Conservation (phyloP, 1,140 invertebrate genomes). For the Meloidogyne hapla region DNA sequence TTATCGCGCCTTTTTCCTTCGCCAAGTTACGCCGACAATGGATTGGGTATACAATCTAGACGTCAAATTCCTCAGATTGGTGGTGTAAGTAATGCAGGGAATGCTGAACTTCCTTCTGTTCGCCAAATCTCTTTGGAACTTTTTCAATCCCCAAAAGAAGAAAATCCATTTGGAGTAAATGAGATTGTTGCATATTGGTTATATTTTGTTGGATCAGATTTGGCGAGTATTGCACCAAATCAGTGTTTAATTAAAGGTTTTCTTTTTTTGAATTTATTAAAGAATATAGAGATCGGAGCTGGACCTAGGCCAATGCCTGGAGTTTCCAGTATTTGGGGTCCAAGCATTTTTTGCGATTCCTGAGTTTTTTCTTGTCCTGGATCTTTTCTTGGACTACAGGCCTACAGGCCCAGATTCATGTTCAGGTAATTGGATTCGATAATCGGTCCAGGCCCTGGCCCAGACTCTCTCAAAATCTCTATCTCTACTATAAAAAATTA, state of each 20-base stretch:
- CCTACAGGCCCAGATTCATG: no score
- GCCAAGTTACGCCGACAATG: not conserved
- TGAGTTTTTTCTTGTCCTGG: no score
- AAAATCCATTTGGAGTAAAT: conserved; percentile 34
- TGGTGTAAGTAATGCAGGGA: conserved; percentile 8
- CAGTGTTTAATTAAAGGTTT: conserved; percentile 46
- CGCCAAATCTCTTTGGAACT: conserved; percentile 45
- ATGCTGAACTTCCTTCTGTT: conserved; percentile 42
- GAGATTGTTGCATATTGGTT: conserved; percentile 49
- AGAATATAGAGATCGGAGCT: no score
- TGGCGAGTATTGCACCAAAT: conserved; percentile 49
- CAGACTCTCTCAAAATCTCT: not conserved
- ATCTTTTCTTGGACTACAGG: no score
- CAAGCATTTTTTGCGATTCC: no score
- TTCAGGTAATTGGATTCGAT: no score
- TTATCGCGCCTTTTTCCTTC: not conserved
- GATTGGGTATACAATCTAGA: not conserved
- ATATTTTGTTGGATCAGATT: conserved; percentile 47
- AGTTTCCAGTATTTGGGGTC: not conserved
- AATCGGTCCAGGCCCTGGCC: no score
- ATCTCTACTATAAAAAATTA: not conserved
- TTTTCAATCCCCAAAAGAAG: conserved; percentile 38
- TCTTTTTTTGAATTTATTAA: not conserved
- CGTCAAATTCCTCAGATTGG: not conserved
- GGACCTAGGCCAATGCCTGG: not conserved